Conservation (phyloP, 2,113 vertebrate genomes). For the Aptenodytes patagonicus region DNA sequence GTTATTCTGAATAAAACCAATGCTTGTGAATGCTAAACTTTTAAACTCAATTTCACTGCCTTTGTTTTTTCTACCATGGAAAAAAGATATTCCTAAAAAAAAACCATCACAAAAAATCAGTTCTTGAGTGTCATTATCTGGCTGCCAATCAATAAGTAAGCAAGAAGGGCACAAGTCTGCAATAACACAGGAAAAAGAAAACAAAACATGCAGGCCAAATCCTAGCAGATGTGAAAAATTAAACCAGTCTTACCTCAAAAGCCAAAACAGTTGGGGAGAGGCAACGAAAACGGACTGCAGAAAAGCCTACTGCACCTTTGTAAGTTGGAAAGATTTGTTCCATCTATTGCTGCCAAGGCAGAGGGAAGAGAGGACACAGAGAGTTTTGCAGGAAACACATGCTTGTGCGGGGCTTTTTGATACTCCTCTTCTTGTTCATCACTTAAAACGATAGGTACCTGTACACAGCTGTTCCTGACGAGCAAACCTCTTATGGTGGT, state of each 20-base stretch:
- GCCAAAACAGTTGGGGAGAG: neutral
- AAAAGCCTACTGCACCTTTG: neutral
- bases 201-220: conserved; percentile 2
- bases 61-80: neutral
- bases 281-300: neutral
- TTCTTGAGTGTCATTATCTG: neutral
- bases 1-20: conserved; percentile 24
- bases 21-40: neutral
- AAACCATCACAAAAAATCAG: neutral
- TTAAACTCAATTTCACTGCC: neutral
- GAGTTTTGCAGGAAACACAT: neutral
- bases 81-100: neutral
- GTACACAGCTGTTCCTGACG: neutral
- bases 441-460: neutral
- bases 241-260: conserved; percentile 16
- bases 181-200: conserved; percentile 23
- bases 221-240: conserved; percentile 13
- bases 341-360: neutral
- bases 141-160: neutral
- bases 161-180: conserved; percentile 18
- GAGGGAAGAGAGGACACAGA: neutral
- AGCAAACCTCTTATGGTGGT: neutral
- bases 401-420: neutral
- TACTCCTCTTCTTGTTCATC: neutral
- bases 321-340: conserved; percentile 2